Conservation (phyloP, 64 coral and sea anemone species). For the Montipora capricornis region DNA sequence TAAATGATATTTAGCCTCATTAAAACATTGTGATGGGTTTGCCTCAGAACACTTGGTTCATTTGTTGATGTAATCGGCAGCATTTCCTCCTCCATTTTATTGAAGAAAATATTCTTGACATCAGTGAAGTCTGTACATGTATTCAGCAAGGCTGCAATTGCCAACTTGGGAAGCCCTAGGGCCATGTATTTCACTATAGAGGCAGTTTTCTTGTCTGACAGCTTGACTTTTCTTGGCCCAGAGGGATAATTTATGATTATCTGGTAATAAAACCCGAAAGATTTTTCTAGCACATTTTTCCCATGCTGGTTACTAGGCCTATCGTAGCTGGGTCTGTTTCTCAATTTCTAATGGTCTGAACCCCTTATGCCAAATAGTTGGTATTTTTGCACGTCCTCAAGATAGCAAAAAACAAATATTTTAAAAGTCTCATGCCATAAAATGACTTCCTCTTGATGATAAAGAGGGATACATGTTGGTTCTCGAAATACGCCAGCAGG, state of each 20-base stretch:
- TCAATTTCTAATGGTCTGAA: too few relatives aligned
- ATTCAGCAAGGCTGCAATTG: neutral
- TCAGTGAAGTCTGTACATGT: neutral
- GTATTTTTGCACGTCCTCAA: too few relatives aligned
- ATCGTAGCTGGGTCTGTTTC: too few relatives aligned
- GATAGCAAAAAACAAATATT: too few relatives aligned
- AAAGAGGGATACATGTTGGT: too few relatives aligned
- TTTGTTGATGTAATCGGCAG: neutral
- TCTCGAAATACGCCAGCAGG: too few relatives aligned
- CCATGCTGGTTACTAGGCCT: too few relatives aligned
- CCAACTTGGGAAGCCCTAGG: neutral
- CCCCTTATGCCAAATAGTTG: too few relatives aligned
- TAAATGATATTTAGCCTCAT: too few relatives aligned
- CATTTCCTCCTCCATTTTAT: neutral
- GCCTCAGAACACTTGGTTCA: neutral
- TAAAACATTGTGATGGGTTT: neutral
- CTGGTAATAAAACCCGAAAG: neutral
- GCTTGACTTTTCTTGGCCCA: neutral
- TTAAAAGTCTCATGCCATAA: too few relatives aligned
- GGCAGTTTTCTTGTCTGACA: neutral
- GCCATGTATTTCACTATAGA: conserved; percentile 17
- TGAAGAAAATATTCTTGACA: neutral
- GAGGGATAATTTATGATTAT: conserved; percentile 12
- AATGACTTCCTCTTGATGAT: too few relatives aligned
- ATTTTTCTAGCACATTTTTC: too few relatives aligned